Base-by-base conservation (phyloP, 2,888 invertebrate species). In the Eremobia ochroleuca region DNA sequence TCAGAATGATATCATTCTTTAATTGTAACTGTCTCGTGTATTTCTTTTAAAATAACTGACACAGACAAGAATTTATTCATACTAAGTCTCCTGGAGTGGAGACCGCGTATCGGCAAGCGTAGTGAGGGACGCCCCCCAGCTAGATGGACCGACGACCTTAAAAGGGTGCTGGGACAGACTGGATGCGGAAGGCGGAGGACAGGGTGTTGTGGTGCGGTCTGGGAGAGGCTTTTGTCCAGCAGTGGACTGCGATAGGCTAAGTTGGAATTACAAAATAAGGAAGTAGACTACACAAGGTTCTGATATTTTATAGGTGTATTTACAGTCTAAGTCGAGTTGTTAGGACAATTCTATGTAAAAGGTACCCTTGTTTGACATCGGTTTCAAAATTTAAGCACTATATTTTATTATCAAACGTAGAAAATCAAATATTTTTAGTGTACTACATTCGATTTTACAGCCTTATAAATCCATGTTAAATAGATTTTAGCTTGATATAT, bases 1-100 rank as follows among this genome's bases (percentile, higher is more conserved):
- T 67, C 28, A 1, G 64, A 77, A 85, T 79, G 15, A 69, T 72
- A 81, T 84, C 62, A 61, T 28, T 13, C 28, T 64, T 64, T 43
- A 82, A 49, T 21, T 37, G 0, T 52, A 28, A 40, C 61, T 37
- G 18, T 67, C 31, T n/a, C 37, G 25, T 52, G 25, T 61, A 18
- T 82, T 61, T 34, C 8, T 52, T 65, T 46, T 43, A 59, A 40
- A 18, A 34, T 21, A 25, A 28, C 28, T 52, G 74, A 37, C 55
- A 34, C n/a, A 18, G 13, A 46, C 18, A 13, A 37, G 13, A 37
- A 11, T 31, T 43, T 25, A 70, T 31, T 74, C 21, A 21, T 28
- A 34, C 4, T n/a, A 6, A 69, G 49, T 52, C 25, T 25, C 3
- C 49, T 25, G 49, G 25, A 52, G 25, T 52, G 49, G 25, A 2